phyloP scores from a whole-genome alignment of 2,113 vertebrate species.

The Meriones unguiculatus region DNA sequence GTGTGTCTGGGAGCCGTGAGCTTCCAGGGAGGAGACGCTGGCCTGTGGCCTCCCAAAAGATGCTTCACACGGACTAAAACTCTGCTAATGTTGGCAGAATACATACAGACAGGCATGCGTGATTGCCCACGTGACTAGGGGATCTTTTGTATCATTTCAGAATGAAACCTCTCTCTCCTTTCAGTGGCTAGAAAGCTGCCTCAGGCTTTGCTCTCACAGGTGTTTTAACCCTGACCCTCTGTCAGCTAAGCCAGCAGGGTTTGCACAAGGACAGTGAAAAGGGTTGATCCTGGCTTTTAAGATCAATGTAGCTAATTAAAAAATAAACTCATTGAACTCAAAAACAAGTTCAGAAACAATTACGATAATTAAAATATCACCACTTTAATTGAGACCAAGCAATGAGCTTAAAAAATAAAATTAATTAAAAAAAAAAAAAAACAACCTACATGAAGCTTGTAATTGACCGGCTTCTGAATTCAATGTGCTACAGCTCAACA shows the following conservation, averaged over 20 bases:
- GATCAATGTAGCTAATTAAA: slow-evolving; percentile 76
- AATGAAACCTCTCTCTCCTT: neutral
- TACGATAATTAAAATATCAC: slow-evolving; percentile 78
- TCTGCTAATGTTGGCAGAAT: neutral
- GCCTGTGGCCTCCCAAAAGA: neutral
- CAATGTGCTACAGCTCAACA: slow-evolving; percentile 40
- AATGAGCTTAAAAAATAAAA: slow-evolving; percentile 74
- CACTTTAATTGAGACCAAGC: slow-evolving; percentile 73
- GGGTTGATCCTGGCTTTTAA: slow-evolving; percentile 47
- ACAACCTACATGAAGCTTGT: neutral
- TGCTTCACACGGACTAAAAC: neutral
- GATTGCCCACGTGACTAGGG: neutral
- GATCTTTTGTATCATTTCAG: neutral
- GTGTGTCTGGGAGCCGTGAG: neutral
- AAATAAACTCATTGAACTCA: slow-evolving; percentile 65
- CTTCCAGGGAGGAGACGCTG: neutral
- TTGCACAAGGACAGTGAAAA: neutral
- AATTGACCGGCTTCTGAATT: slow-evolving; percentile 74
- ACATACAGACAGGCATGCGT: neutral
- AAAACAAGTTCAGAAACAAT: slow-evolving; percentile 77
- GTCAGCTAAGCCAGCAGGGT: neutral
- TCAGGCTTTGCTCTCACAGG: fast-evolving
- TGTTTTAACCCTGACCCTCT: neutral
- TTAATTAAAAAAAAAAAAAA: slow-evolving; percentile 52
- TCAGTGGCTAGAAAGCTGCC: neutral